Percentiles rank a stretch among this genome's conserved stretches.
Evolutionary conservation across 2,113 vertebrate genomes (phyloP).

Genomic region (Butorides virescens): DNA sequence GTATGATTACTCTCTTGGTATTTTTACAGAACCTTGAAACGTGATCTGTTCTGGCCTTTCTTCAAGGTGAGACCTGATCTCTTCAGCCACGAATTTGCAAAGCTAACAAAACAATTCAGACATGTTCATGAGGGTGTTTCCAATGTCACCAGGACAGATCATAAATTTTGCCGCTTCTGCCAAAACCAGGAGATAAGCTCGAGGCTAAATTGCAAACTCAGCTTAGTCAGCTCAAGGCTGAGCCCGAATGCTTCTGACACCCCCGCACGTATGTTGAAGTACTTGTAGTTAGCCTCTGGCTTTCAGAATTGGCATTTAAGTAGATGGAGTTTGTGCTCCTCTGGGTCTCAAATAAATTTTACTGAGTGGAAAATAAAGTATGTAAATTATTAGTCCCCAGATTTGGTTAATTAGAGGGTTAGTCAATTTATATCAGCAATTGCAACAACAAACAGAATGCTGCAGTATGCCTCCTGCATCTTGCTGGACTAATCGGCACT

Average conservation of each 20-base stretch:
- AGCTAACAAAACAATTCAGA: slow-evolving; percentile 27
- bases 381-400: neutral
- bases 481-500: neutral
- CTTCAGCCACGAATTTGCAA: neutral
- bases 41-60: neutral
- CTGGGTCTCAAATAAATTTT: slow-evolving; percentile 6
- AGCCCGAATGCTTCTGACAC: neutral
- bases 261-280: neutral
- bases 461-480: neutral
- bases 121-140: slow-evolving; percentile 5
- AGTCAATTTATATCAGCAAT: neutral
- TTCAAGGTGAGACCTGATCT: slow-evolving; percentile 35
- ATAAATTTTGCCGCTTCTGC: slow-evolving; percentile 9
- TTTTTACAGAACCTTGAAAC: neutral
- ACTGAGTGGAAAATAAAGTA: slow-evolving; percentile 2
- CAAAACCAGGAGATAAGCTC: slow-evolving; percentile 25
- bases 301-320: slow-evolving; percentile 36
- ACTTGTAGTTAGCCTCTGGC: slow-evolving; percentile 13
- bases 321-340: neutral
- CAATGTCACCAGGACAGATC: neutral
- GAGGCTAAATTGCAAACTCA: slow-evolving; percentile 18
- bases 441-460: slow-evolving; percentile 18
- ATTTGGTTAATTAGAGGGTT: slow-evolving; percentile 3
- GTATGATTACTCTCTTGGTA: neutral
- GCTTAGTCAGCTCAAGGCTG: slow-evolving; percentile 26